A percentile compares a stretch with the other conserved stretches of the same genome.
phyloP scores from a whole-genome alignment of 2,888 invertebrate genomes.

The Zygogramma bicolorata region DNA sequence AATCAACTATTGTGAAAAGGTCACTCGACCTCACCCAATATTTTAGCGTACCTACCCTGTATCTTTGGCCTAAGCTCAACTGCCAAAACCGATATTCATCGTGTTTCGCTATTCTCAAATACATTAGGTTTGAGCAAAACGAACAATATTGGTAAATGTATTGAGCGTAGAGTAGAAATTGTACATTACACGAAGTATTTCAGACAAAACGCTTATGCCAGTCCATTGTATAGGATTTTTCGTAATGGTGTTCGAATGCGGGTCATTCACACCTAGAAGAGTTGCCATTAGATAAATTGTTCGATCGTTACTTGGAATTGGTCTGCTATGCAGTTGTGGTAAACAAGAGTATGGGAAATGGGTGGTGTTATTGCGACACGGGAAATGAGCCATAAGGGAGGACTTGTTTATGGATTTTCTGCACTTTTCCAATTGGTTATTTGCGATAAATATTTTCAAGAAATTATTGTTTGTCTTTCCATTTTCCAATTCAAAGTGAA shows the following conservation, averaged over 20 bases:
- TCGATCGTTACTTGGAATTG: background rate
- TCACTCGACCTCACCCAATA: no score
- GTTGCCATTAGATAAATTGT: background rate
- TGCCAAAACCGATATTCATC: background rate
- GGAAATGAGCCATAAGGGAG: no score
- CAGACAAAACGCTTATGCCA: conserved; percentile 36
- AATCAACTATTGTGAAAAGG: no score
- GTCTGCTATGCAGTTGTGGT: background rate
- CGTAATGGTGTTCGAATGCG: background rate
- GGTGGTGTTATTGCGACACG: background rate
- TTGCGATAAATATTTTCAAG: no score
- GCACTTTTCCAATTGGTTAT: no score
- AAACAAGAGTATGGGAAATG: background rate
- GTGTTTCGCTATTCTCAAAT: background rate
- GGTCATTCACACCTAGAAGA: background rate
- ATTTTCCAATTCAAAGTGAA: no score
- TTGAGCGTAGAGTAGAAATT: conserved; percentile 14
- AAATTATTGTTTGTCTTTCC: no score
- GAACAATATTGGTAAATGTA: background rate
- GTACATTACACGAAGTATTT: conserved; percentile 30
- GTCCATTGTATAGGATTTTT: conserved; percentile 16
- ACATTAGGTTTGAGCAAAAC: background rate
- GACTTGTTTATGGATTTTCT: no score
- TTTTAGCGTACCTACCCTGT: no score
- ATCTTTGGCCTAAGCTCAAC: no score